A percentile compares a stretch with the other conserved stretches of the same genome.
Conservation (phyloP, 2,113 vertebrate species). For the Physeter macrocephalus region DNA sequence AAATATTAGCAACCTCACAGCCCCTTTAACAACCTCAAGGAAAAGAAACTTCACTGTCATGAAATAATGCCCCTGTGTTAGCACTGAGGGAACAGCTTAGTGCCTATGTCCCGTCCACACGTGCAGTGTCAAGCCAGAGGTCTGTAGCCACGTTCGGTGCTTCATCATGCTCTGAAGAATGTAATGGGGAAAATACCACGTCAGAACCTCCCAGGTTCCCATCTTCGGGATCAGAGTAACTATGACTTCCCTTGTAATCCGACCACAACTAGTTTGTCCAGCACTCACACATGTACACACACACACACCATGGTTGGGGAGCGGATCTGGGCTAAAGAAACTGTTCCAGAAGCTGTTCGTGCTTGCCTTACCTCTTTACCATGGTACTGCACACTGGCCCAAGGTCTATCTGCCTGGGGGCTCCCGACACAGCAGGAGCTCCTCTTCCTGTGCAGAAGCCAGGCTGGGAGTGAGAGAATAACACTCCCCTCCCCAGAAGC, state of each 20-base stretch:
- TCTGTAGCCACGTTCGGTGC: not conserved
- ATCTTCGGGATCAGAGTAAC: not conserved
- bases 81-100: not conserved
- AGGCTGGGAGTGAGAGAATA: not conserved
- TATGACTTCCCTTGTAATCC: not conserved
- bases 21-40: not conserved
- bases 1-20: not conserved
- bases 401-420: not conserved
- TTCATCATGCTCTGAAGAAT: not conserved
- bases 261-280: not conserved
- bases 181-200: not conserved
- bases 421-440: not conserved
- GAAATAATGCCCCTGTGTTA: not conserved
- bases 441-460: not conserved
- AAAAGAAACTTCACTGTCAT: not conserved
- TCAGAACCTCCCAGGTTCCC: not conserved
- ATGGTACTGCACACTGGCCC: rapidly evolving
- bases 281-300: not conserved
- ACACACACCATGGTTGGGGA: not conserved
- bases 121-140: not conserved
- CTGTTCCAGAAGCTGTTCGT: not conserved
- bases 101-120: not conserved
- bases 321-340: not conserved
- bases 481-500: not conserved
- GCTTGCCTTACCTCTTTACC: not conserved